Evolutionary conservation across 2,113 vertebrate species (phyloP).

Genomic region (Lepidothrix coronata): DNA sequence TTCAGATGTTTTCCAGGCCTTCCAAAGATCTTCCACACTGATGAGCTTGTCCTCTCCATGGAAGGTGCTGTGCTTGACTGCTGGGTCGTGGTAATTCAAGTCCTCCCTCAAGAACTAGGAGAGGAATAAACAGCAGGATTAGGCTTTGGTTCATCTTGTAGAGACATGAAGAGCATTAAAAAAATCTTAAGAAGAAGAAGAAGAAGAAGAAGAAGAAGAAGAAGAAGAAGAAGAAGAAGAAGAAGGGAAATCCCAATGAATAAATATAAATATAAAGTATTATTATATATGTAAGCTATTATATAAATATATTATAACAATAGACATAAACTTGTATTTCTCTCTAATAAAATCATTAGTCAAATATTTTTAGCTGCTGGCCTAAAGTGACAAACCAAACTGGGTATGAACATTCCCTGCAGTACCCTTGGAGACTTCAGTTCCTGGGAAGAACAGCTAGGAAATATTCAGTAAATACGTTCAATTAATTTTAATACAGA

Average conservation of each 20-base stretch:
- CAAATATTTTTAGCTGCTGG: background rate
- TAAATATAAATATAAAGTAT: background rate
- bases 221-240: too few relatives aligned
- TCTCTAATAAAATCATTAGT: background rate
- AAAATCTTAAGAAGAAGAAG: background rate
- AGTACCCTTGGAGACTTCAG: background rate
- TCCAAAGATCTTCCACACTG: conserved; percentile 97
- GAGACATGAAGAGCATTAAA: background rate
- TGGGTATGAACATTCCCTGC: background rate
- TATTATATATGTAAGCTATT: background rate
- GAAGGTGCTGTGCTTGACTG: conserved; percentile 95
- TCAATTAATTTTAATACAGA: background rate
- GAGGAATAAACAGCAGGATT: background rate
- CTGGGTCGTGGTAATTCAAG: conserved; percentile 95
- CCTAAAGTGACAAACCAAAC: background rate
- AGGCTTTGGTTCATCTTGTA: background rate
- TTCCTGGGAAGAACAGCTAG: background rate
- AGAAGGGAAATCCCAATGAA: background rate
- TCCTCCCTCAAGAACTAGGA: conserved; percentile 94
- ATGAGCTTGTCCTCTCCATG: conserved; percentile 98
- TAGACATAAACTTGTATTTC: background rate
- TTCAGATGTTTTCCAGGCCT: conserved; percentile 92
- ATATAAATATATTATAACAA: background rate
- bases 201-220: too few relatives aligned
- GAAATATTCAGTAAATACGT: background rate